A percentile compares a stretch with the other conserved stretches of the same genome.
These are phyloP conservation scores for Cosmorhoe ocellata DNA, from an alignment of 2,888 invertebrate genomes.

Conservation along the genomic window DNA sequence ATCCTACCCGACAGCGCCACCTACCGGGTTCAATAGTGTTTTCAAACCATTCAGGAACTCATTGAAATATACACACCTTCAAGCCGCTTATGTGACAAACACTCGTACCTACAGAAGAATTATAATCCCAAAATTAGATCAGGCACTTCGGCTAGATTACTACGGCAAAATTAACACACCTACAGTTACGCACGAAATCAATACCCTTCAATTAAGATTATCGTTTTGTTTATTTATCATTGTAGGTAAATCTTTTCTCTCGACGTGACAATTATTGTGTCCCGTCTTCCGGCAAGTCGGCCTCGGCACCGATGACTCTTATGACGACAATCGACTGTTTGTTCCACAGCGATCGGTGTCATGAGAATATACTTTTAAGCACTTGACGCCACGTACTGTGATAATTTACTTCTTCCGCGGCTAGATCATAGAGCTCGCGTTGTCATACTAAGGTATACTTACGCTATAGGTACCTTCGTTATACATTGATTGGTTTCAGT, in stretches of 20 bases:
- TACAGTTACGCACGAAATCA: too few species aligned
- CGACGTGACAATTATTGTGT: slow-evolving; percentile 28
- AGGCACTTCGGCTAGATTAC: too few species aligned
- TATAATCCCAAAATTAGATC: too few species aligned
- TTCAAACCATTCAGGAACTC: too few species aligned
- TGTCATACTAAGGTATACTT: too few species aligned
- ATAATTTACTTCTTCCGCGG: slow-evolving; percentile 13
- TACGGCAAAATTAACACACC: too few species aligned
- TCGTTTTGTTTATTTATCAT: too few species aligned
- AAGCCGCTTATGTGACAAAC: too few species aligned
- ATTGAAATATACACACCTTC: too few species aligned
- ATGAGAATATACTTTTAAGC: slow-evolving; percentile 6
- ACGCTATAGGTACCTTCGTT: slow-evolving; percentile 6
- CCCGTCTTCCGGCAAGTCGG: slow-evolving; percentile 29
- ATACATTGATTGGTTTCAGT: slow-evolving; percentile 1
- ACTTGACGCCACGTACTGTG: slow-evolving; percentile 9
- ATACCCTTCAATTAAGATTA: too few species aligned
- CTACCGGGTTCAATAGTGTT: too few species aligned
- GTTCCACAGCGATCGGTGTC: slow-evolving; percentile 10
- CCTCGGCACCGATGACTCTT: slow-evolving; percentile 24
- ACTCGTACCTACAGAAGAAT: background rate
- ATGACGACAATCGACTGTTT: slow-evolving; percentile 23
- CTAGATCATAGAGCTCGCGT: slow-evolving; percentile 9
- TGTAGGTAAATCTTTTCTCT: slow-evolving; percentile 8
- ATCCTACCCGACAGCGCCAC: too few species aligned